Evolutionary conservation across 2,888 invertebrate genomes (phyloP).

Genomic region (Hypercompe scribonia): DNA sequence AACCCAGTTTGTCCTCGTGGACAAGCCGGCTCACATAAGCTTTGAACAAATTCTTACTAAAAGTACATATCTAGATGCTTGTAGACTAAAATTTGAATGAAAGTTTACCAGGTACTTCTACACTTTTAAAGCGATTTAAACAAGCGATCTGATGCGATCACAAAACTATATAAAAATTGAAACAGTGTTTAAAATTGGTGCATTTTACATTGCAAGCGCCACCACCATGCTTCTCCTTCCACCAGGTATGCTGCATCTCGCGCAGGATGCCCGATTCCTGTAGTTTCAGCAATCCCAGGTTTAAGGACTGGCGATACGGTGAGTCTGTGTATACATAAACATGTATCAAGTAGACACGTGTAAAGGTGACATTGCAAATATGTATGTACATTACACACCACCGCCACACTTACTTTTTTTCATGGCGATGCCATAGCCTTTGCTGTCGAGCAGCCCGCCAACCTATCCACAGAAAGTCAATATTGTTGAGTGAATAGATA

Average conservation of each 20-base stretch:
- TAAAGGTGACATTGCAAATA: not conserved
- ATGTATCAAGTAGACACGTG: not conserved
- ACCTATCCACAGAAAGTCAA: constrained; percentile 76
- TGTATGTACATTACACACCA: not conserved
- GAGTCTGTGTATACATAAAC: constrained; percentile 82
- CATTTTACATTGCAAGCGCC: constrained; percentile 88
- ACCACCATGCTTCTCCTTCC: constrained; percentile 93
- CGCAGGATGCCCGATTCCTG: constrained; percentile 94
- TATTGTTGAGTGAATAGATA: not conserved
- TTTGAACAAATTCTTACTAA: too few species aligned
- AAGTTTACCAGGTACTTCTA: not conserved
- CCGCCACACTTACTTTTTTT: constrained; percentile 87
- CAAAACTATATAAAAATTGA: not conserved
- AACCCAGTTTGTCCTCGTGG: too few species aligned
- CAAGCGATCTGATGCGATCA: not conserved
- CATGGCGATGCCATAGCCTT: constrained; percentile 95
- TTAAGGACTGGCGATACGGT: constrained; percentile 91
- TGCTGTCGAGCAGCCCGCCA: constrained; percentile 91
- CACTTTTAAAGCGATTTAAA: not conserved
- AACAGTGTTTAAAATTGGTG: not conserved
- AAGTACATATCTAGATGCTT: too few species aligned
- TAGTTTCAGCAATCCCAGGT: constrained; percentile 92
- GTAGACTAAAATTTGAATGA: not conserved
- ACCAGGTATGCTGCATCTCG: constrained; percentile 94
- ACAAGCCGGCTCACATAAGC: too few species aligned